Evolutionary conservation across 2,888 invertebrate species (phyloP).

Genomic region (Drosophila cyrtoloma): DNA sequence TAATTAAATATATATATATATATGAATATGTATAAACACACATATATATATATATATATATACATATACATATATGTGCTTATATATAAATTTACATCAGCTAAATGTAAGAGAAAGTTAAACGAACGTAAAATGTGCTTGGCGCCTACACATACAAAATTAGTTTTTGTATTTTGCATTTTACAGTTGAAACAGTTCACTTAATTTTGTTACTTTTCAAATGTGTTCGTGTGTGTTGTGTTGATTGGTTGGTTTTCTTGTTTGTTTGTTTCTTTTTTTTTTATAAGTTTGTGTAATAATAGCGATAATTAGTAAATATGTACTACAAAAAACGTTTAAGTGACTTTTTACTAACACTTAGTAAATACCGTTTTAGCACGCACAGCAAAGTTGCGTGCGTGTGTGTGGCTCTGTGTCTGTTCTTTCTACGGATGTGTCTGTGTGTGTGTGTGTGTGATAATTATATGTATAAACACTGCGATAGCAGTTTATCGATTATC

Average conservation of each 20-base stretch:
- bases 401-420: constrained; percentile 28
- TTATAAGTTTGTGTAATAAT: constrained; percentile 57
- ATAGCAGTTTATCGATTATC: constrained; percentile 53
- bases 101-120: constrained; percentile 62
- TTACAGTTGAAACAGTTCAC: constrained; percentile 50
- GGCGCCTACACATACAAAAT: constrained; percentile 42
- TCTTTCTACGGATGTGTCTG: constrained; percentile 20
- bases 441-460: constrained; percentile 36
- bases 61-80: constrained; percentile 17
- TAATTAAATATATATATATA: constrained; percentile 42
- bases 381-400: constrained; percentile 25
- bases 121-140: constrained; percentile 65
- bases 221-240: constrained; percentile 11
- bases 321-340: constrained; percentile 76
- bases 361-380: constrained; percentile 57
- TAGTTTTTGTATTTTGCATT: constrained; percentile 50
- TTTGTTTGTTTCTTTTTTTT: constrained; percentile 25
- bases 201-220: constrained; percentile 43
- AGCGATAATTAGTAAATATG: constrained; percentile 70
- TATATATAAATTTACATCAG: constrained; percentile 29
- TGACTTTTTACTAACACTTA: constrained; percentile 67
- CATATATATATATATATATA: constrained; percentile 7
- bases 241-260: constrained; percentile 16
- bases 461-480: constrained; percentile 40
- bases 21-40: constrained; percentile 21